Evolutionary conservation across 2,797 vertebrate genomes (phyloP).

Genomic region (Cryptoblepharus egeriae): DNA sequence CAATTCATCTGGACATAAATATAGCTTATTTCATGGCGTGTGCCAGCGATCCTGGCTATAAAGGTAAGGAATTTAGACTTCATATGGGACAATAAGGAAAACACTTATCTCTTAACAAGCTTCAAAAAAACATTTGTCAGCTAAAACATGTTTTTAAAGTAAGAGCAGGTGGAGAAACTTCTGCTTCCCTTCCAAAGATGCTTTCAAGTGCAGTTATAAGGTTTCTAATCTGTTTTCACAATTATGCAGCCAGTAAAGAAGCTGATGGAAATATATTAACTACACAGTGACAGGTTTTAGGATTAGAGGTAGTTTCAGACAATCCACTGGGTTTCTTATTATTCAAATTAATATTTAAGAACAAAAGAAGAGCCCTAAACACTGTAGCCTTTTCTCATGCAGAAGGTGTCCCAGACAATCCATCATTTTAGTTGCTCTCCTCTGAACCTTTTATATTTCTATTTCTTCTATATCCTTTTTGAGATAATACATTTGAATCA

Average conservation of each 20-base stretch:
- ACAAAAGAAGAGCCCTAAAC: too few species aligned
- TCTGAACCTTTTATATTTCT: too few species aligned
- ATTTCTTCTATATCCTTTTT: too few species aligned
- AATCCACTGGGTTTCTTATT: background rate
- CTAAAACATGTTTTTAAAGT: background rate
- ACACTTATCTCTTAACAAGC: background rate
- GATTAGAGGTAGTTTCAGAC: background rate
- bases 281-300: background rate
- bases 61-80: constrained; percentile 5
- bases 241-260: background rate
- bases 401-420: too few species aligned
- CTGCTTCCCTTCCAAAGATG: background rate
- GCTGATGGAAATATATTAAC: background rate
- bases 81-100: background rate
- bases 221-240: background rate
- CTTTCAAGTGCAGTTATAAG: background rate
- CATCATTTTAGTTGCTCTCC: too few species aligned
- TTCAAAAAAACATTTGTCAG: background rate
- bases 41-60: background rate
- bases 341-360: too few species aligned
- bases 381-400: too few species aligned
- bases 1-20: background rate
- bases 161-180: background rate
- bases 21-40: background rate
- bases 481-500: too few species aligned